These are phyloP conservation scores for Emberiza fucata DNA, from an alignment of 2,113 vertebrate species.

Conservation along the genomic window DNA sequence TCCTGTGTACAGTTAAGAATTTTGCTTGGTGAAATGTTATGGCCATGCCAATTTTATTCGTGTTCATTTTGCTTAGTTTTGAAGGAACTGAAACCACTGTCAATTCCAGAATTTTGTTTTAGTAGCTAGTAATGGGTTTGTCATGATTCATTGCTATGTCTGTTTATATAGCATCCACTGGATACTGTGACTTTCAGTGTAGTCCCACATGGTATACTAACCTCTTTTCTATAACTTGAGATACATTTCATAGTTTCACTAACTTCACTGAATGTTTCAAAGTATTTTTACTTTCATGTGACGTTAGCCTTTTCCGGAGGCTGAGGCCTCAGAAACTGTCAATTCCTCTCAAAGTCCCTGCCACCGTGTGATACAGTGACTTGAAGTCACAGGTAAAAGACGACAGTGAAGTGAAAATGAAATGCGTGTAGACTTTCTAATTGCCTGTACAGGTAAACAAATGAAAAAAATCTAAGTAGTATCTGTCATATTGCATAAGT, in stretches of 20 bases:
- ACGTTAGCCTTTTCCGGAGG: not conserved
- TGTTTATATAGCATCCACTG: not conserved
- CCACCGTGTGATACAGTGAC: not conserved
- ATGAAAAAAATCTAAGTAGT: not conserved
- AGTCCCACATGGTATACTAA: not conserved
- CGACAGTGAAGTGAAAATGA: not conserved
- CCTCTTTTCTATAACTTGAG: not conserved
- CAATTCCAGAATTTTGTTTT: not conserved
- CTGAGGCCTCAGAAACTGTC: not conserved
- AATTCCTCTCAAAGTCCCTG: not conserved
- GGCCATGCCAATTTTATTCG: conserved; percentile 3
- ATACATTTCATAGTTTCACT: not conserved
- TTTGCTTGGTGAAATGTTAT: not conserved
- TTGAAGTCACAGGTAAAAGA: not conserved
- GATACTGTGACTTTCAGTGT: not conserved
- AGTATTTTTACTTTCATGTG: not conserved
- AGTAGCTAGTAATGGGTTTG: not conserved
- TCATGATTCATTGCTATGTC: not conserved
- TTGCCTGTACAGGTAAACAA: not conserved
- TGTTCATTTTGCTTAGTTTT: conserved; percentile 12
- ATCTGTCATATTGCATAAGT: not conserved
- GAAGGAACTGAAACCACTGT: not conserved
- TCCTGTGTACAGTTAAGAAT: not conserved
- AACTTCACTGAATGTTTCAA: not conserved
- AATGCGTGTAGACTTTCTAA: not conserved